Evolutionary conservation across 1,140 invertebrate genomes (phyloP), one percentile per base, ranked within the genome.

Genomic region (Drosophila albomicans): DNA sequence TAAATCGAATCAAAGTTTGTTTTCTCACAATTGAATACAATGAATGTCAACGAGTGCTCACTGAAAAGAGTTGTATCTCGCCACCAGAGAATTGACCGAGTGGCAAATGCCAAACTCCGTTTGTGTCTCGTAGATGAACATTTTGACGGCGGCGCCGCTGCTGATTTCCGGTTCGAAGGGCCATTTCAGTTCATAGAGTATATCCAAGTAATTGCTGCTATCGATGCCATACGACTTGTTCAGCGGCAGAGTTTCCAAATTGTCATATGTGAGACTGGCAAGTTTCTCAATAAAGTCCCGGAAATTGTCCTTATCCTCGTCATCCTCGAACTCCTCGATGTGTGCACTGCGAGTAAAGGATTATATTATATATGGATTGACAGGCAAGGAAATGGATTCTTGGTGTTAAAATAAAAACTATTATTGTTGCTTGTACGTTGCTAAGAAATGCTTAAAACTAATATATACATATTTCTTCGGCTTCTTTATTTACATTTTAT

Each of bases 41-140:
- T 10, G 1, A 54, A 11, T 20, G 1, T n/a, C 7, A 35, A 30
- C n/a, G 5, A 16, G 16, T 1, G 93, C 93, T 94, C 90, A 95
- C 95, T 92, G 82, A 7, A 94, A 94, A 15, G 94, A 94, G 81
- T 94, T 95, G 84, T 95, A 95, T 16, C 93, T 84, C 5, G 95
- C 95, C 32, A 95, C 93, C 75, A 94, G 92, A 0, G 95, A 95
- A 86, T 95, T 96, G 28, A 95, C 94, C 35, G 94, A 93, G 89
- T 95, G 95, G 77, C 95, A 96, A 65, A 95, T 85, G 1, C 95
- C 95, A 92, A 95, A 93, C 85, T 96, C 95, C 0, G 95, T 95
- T 32, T 95, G 92, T 11, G 94, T 95, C 30, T 94, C 93, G 38
- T 94, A 90, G 7, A 95, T 92, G 52, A 92, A 91, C 66, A 94